Percentiles rank a stretch among this genome's conserved stretches.
phyloP scores from a whole-genome alignment of 2,888 invertebrate genomes.

The Tetranychus truncatus region DNA sequence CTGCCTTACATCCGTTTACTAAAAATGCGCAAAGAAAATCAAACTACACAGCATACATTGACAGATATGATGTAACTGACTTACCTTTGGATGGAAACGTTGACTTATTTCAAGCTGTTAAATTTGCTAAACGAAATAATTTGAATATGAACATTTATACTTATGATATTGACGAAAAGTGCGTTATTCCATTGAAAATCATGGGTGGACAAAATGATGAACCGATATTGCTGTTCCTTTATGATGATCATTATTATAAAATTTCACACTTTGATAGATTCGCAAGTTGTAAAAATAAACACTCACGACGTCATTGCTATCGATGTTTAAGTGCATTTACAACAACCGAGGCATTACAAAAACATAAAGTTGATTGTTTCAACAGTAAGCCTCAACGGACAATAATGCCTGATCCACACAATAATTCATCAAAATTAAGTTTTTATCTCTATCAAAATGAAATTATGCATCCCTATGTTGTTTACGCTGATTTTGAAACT shows the following conservation, averaged over 20 bases:
- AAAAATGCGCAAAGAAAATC: not conserved
- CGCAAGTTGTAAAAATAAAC: not conserved
- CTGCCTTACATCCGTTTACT: not conserved
- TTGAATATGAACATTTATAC: not conserved
- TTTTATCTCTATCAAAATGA: not conserved
- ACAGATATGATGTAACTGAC: not conserved
- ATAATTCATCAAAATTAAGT: not conserved
- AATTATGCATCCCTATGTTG: not conserved
- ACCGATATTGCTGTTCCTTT: not conserved
- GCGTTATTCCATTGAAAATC: not conserved
- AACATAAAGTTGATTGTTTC: not conserved
- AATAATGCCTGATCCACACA: not conserved
- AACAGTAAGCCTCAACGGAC: not conserved
- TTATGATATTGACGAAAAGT: not conserved
- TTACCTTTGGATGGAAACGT: not conserved
- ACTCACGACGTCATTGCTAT: not conserved
- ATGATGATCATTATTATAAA: not conserved
- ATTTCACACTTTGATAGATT: not conserved
- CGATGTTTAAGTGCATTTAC: not conserved
- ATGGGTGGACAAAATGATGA: not conserved
- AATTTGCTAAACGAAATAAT: not conserved
- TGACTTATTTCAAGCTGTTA: not conserved
- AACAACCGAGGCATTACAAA: not conserved
- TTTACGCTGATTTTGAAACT: constrained; percentile 5
- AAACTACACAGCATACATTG: not conserved